Base-by-base conservation (phyloP, 2,113 vertebrate genomes). In the Panthera tigris region DNA sequence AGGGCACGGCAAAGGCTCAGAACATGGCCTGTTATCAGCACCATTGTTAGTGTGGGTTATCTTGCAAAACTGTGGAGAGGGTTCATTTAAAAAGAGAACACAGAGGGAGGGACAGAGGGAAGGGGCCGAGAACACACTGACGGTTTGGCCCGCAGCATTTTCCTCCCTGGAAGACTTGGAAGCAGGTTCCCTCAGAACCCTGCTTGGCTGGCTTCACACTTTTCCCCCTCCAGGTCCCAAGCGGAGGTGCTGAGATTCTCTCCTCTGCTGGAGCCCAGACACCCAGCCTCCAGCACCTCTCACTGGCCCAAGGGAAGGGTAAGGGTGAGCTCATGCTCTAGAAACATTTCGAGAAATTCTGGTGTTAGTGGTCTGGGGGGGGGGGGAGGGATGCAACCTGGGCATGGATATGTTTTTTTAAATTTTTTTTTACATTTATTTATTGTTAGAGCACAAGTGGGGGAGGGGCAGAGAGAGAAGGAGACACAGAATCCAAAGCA, bases 271-370 rank as follows among this genome's bases (percentile, higher is more conserved):
- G n/a, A 18, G 63, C 31, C 71, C 65, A 84, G 76, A 50, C 31
- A 33, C 83, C 52, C 57, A 71, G 50, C 45, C 45, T 52, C 48
- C 27, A 21, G 65, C 68, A 61, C 29, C 48, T 19, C 11, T 73
- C 16, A 0, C 36, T 25, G 50, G 63, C 21, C 68, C 1, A 6
- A 25, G 16, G 2, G 9, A 3, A 7, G 27, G 33, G 8, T 0
- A 19, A 6, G 41, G 23, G 13, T 33, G 41, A 4, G 50, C n/a
- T 91, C 69, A 21, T 4, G 29, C 39, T 61, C n/a, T 52, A 65
- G 61, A 69, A 90, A 74, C n/a, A 45, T 25, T 57, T 52, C 0
- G 2, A 21, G 55, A n/a, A 15, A 80, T 10, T 61, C 9, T 45
- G 12, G 2, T 36, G 3, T n/a, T 36, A 63, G 3, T 74, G 14